Evolutionary conservation across 2,113 vertebrate species (phyloP).

Genomic region (Dascyllus trimaculatus): DNA sequence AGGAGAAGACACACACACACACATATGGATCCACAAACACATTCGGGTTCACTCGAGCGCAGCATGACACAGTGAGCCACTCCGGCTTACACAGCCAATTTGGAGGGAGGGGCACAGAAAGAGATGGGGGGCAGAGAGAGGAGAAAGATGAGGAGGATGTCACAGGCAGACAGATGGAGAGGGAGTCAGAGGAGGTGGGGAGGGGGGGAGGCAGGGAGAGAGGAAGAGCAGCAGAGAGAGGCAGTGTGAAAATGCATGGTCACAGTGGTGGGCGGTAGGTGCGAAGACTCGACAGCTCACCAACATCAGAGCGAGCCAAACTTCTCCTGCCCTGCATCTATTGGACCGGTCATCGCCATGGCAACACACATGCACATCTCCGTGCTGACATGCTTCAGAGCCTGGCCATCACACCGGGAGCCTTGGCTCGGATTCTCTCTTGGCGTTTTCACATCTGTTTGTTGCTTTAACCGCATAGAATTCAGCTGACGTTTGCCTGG

Average conservation of each 20-base stretch:
- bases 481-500: background rate
- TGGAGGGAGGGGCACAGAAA: constrained; percentile 48
- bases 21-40: constrained; percentile 32
- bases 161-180: constrained; percentile 68
- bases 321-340: constrained; percentile 39
- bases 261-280: constrained; percentile 66
- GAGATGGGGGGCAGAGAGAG: constrained; percentile 10
- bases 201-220: background rate
- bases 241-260: constrained; percentile 38
- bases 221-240: constrained; percentile 19
- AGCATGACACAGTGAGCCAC: constrained; percentile 44
- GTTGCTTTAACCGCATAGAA: background rate
- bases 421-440: constrained; percentile 7
- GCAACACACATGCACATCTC: constrained; percentile 39
- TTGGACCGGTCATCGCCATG: constrained; percentile 11
- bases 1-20: constrained; percentile 18
- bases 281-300: constrained; percentile 27
- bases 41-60: constrained; percentile 35
- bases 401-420: background rate
- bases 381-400: background rate
- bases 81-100: constrained; percentile 48
- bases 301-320: constrained; percentile 21
- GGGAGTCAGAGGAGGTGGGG: background rate
- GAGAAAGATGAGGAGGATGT: constrained; percentile 48
- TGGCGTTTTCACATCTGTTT: constrained; percentile 1